Percentiles rank a stretch among this genome's conserved stretches.
Conservation (phyloP, 1,140 invertebrate species). For the Agrilus planipennis region DNA sequence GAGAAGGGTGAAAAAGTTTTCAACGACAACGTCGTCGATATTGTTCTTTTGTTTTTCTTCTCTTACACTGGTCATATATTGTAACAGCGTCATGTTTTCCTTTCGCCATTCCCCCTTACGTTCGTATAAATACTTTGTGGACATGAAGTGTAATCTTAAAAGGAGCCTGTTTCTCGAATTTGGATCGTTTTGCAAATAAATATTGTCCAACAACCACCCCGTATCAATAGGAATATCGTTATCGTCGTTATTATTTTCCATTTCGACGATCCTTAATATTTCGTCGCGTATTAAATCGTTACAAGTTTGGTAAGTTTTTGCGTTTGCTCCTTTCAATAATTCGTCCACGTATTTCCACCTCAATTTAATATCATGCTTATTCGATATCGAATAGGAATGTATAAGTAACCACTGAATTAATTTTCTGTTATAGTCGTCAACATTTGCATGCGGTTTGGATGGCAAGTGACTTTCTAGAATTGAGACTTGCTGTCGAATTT, state of each 20-base stretch:
- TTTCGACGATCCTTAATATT: slow-evolving; percentile 1
- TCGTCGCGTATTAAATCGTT: not conserved
- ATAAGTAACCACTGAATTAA: slow-evolving; percentile 22
- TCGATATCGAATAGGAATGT: slow-evolving; percentile 26
- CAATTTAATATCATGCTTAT: slow-evolving; percentile 18
- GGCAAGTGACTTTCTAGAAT: slow-evolving; percentile 10
- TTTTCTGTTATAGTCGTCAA: no score
- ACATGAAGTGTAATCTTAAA: slow-evolving; percentile 13
- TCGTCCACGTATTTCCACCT: slow-evolving; percentile 14
- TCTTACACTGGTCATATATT: slow-evolving; percentile 16
- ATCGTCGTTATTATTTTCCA: not conserved
- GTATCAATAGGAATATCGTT: slow-evolving; percentile 4
- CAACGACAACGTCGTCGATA: slow-evolving; percentile 21
- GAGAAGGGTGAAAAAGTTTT: slow-evolving; percentile 16
- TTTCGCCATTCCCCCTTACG: slow-evolving; percentile 3
- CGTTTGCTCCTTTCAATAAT: not conserved
- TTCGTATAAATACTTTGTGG: slow-evolving; percentile 1
- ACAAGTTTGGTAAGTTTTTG: not conserved
- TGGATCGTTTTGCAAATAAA: slow-evolving; percentile 5
- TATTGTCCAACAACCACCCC: slow-evolving; percentile 19
- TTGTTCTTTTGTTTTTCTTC: slow-evolving; percentile 26
- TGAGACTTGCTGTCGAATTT: slow-evolving; percentile 29
- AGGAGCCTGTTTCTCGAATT: slow-evolving; percentile 13
- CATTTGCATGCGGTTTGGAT: no score
- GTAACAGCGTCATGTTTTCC: slow-evolving; percentile 12